These are phyloP conservation scores for Pseudanteris insignis DNA, from an alignment of 2,888 invertebrate species.

Conservation along the genomic window DNA sequence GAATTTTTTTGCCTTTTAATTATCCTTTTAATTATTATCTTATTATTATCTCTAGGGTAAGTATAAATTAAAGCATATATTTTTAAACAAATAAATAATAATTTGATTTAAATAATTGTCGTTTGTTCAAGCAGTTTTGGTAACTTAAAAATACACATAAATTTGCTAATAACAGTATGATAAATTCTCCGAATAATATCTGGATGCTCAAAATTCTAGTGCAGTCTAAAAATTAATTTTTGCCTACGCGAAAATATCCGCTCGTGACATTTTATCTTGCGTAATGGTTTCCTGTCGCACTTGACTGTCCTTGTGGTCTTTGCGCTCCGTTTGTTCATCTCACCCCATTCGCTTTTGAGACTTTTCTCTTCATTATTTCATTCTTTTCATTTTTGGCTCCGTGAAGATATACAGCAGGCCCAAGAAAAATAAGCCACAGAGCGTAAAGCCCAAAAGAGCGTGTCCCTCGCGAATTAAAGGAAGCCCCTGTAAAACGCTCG, in stretches of 20 bases:
- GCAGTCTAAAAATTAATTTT: conserved; percentile 23
- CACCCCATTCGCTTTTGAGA: conserved; percentile 7
- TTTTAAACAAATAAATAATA: background rate
- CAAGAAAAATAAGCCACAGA: conserved; percentile 48
- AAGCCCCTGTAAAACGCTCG: conserved; percentile 49
- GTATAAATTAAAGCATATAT: background rate
- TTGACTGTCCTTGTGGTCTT: conserved; percentile 36
- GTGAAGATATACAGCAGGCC: conserved; percentile 23
- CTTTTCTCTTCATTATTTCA: conserved; percentile 16
- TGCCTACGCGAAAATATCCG: conserved; percentile 25
- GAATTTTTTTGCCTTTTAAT: conserved; percentile 34
- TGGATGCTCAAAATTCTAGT: no score
- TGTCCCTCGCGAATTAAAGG: conserved; percentile 57
- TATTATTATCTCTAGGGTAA: background rate
- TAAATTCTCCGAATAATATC: no score
- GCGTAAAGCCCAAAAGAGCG: conserved; percentile 55
- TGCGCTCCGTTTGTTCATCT: conserved; percentile 39
- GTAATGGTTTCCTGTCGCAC: conserved; percentile 40
- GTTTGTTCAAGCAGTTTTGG: no score
- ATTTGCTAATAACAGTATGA: no score
- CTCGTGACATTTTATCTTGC: conserved; percentile 39
- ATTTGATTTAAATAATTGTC: background rate
- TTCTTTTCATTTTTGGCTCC: background rate
- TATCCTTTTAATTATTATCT: no score
- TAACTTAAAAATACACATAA: no score